These are phyloP conservation scores for Balanococcus diminutus DNA, from an alignment of 2,888 invertebrate species.

Conservation along the genomic window DNA sequence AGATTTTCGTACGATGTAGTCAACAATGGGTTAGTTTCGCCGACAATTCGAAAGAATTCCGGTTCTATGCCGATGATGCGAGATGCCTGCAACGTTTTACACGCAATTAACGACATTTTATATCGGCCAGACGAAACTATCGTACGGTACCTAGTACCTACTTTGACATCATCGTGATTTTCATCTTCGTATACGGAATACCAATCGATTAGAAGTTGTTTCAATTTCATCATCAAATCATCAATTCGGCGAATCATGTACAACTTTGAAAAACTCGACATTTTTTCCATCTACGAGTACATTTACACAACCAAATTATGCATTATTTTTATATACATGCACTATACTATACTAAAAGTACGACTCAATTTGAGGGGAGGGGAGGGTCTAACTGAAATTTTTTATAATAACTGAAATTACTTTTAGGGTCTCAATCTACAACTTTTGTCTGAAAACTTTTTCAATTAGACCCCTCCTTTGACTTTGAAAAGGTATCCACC, in stretches of 20 bases:
- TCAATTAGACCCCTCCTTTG: too few species aligned
- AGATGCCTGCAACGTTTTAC: slow-evolving; percentile 62
- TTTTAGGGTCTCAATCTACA: too few species aligned
- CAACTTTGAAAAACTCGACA: slow-evolving; percentile 58
- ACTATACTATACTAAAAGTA: not conserved
- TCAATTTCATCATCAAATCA: not conserved
- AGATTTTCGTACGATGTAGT: slow-evolving; percentile 64
- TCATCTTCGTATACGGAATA: not conserved
- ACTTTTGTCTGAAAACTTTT: too few species aligned
- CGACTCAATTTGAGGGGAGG: too few species aligned
- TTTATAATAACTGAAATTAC: too few species aligned
- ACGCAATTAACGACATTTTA: not conserved
- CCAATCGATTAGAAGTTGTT: not conserved
- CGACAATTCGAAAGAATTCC: slow-evolving; percentile 66
- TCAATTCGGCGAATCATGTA: slow-evolving; percentile 58
- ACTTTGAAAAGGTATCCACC: too few species aligned
- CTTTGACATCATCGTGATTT: not conserved
- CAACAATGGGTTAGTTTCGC: slow-evolving; percentile 64
- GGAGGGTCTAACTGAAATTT: too few species aligned
- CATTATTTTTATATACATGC: too few species aligned
- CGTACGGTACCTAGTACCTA: too few species aligned
- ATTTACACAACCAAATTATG: too few species aligned
- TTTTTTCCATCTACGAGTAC: not conserved
- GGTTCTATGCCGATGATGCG: slow-evolving; percentile 66
- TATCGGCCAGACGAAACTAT: not conserved